phyloP scores from a whole-genome alignment of 2,797 vertebrate species.

The Malurus leucopterus region DNA sequence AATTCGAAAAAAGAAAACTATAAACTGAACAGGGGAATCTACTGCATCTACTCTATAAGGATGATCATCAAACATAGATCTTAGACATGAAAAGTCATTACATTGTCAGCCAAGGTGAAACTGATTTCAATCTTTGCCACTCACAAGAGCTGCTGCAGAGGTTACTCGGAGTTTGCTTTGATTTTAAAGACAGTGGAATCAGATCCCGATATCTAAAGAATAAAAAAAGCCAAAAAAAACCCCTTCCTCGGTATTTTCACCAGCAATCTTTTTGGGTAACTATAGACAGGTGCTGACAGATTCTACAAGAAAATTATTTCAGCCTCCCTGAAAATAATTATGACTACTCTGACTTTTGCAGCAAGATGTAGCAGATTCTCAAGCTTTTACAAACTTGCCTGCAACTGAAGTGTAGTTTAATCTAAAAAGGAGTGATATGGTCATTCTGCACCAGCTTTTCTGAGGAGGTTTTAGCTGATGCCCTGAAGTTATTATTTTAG shows the following conservation, averaged over 20 bases:
- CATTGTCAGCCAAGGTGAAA: not conserved
- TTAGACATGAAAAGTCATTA: not conserved
- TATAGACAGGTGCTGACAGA: not conserved
- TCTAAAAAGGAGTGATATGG: not conserved
- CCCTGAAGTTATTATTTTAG: not conserved
- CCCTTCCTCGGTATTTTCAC: not conserved
- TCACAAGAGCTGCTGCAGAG: not conserved
- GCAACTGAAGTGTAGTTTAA: not conserved
- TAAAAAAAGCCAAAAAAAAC: accelerated
- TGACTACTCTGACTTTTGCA: not conserved
- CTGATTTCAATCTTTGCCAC: not conserved
- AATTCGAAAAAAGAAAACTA: not conserved
- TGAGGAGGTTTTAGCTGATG: not conserved
- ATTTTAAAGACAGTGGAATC: not conserved
- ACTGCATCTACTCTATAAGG: not conserved
- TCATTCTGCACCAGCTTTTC: not conserved
- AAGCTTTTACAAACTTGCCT: slow-evolving; percentile 5
- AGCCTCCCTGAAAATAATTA: not conserved
- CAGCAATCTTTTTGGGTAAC: not conserved
- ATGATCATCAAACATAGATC: not conserved
- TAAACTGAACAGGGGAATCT: not conserved
- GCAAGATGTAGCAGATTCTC: not conserved
- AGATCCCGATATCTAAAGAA: not conserved
- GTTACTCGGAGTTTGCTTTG: not conserved
- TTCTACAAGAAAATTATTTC: not conserved